Conservation (phyloP, 2,888 invertebrate genomes). For the Ectropis crepuscularia region DNA sequence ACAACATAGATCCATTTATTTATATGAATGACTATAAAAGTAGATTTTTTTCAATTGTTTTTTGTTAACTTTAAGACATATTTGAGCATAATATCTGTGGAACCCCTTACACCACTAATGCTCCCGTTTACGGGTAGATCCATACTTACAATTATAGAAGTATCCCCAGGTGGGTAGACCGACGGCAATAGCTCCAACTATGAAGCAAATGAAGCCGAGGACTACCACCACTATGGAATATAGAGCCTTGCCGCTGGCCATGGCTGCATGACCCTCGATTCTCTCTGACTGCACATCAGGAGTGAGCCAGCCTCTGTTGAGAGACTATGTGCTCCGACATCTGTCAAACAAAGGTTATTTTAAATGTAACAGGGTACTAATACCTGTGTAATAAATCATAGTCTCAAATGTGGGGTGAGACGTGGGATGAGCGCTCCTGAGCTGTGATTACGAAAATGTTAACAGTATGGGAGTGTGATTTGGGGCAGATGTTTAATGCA, state of each 20-base stretch:
- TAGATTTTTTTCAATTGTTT: no score
- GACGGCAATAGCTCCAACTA: conserved; percentile 92
- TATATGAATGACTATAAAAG: no score
- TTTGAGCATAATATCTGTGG: no score
- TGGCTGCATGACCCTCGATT: conserved; percentile 82
- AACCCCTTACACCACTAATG: no score
- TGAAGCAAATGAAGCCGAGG: conserved; percentile 91
- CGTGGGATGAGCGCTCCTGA: no score
- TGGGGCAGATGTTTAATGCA: no score
- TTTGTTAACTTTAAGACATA: no score
- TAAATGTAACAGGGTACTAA: background rate
- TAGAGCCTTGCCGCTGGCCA: conserved; percentile 87
- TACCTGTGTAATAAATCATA: background rate
- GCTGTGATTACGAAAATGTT: no score
- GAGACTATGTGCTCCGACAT: conserved; percentile 50
- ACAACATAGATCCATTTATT: no score
- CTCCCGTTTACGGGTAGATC: no score
- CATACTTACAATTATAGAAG: conserved; percentile 88
- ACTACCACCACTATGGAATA: conserved; percentile 88
- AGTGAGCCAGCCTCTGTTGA: conserved; percentile 47
- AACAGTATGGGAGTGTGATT: no score
- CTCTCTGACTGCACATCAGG: conserved; percentile 69
- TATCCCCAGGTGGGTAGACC: conserved; percentile 95
- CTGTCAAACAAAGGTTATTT: conserved; percentile 48
- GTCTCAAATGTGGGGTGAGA: no score